Evolutionary conservation across 2,888 invertebrate genomes (phyloP), one percentile per base, ranked within the genome.

Genomic region (Lasioglossum oenotherae): DNA sequence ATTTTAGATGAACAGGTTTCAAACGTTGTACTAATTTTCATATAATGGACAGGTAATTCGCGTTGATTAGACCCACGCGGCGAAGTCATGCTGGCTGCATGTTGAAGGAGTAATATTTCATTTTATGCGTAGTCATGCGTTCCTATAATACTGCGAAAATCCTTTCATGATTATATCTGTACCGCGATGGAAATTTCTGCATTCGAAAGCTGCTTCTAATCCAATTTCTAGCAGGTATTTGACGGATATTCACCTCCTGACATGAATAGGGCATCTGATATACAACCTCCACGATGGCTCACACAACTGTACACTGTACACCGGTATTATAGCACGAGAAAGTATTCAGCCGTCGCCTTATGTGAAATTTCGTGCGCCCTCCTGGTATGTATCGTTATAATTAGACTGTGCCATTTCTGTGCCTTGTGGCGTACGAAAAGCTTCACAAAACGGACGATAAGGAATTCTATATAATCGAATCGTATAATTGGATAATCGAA

Each of bases 221-320:
- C 35, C 57, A 79, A 85, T 79, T 76, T 74, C 31, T 67, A 79
- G 57, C 57, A 10, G 49, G 14, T 27, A 60, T 60, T 46, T 67
- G 72, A 74, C 60, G 38, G 57, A 49, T 74, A 78, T 75, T 38
- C 67, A 53, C 64, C 46, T 77, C 67, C 73, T 49, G 76, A 64
- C 78, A n/a, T 79, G 86, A 81, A 85, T 82, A 27, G 85, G 46
- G 23, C 31, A 14, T 46, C 60, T 57, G 67, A 73, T 82, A 79
- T 75, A 64, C 35, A 81, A 78, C 23, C 73, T 76, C 35, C 12
- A 1, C 12, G 41, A 49, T 46, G 78, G 27, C 49, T 64, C 44
- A 53, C 23, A 74, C n/a, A 46, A 69, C 49, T 74, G 23, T 23
- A 69, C 57, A 14, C 57, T 74, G 23, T 23, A 69, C 57, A 14